Evolutionary conservation across 2,113 vertebrate genomes (phyloP).

Genomic region (Aptenodytes patagonicus): DNA sequence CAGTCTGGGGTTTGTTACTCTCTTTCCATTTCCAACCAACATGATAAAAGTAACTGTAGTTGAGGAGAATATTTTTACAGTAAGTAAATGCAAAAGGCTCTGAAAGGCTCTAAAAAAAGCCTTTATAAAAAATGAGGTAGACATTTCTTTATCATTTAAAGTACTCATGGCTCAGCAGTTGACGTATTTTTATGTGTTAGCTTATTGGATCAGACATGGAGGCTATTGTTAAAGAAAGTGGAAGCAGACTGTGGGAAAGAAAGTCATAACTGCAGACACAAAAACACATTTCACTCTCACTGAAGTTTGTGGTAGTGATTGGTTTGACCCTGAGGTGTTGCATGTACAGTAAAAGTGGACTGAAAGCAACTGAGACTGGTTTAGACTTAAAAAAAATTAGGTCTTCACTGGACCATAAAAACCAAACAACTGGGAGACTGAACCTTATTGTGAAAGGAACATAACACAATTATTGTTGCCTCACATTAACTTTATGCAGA

Average conservation of each 20-base stretch:
- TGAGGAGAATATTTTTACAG: neutral
- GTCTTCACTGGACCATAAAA: neutral
- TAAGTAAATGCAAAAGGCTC: neutral
- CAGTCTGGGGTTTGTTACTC: neutral
- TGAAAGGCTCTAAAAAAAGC: neutral
- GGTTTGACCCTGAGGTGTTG: neutral
- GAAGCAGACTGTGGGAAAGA: slow-evolving; percentile 29
- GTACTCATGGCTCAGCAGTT: neutral
- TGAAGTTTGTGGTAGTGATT: neutral
- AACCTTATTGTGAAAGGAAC: neutral
- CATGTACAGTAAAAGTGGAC: neutral
- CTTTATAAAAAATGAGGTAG: neutral
- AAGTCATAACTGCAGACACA: neutral
- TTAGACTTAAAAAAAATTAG: neutral
- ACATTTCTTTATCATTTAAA: neutral
- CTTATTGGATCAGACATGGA: slow-evolving; percentile 2
- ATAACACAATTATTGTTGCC: neutral
- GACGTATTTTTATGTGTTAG: neutral
- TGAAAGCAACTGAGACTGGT: neutral
- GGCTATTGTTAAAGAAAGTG: neutral
- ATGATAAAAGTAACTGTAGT: neutral
- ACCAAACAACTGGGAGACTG: neutral
- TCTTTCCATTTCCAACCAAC: neutral
- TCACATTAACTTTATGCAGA: neutral
- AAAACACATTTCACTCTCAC: neutral